Percentiles rank a stretch among this genome's conserved stretches.
phyloP scores from a whole-genome alignment of 2,797 vertebrate species.

The Intellagama lesueurii region DNA sequence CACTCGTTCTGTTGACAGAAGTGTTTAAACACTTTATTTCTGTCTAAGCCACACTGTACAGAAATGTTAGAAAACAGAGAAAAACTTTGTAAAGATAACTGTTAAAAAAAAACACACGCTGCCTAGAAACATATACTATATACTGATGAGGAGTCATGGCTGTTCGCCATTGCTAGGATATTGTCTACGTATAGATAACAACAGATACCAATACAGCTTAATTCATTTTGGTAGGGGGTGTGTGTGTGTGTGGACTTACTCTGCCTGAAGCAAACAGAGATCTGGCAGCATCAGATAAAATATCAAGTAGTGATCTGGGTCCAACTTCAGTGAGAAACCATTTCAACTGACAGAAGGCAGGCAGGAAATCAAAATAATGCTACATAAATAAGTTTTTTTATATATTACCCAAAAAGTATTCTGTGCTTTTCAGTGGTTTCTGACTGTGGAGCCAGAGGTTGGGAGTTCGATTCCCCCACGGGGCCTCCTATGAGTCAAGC shows the following conservation, averaged over 20 bases:
- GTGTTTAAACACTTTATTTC: background rate
- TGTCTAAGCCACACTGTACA: background rate
- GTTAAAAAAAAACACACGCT: rapidly evolving
- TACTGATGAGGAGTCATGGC: rapidly evolving
- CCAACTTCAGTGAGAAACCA: no score
- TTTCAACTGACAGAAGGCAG: no score
- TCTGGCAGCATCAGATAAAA: background rate
- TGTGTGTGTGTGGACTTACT: background rate
- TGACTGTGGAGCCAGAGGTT: no score
- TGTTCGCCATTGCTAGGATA: rapidly evolving
- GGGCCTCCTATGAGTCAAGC: no score
- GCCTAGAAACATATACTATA: background rate
- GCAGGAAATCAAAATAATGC: no score
- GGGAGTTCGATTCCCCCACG: no score
- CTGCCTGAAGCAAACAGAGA: background rate
- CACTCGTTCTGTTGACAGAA: rapidly evolving
- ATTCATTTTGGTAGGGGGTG: no score
- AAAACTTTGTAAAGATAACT: background rate
- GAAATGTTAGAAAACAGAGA: rapidly evolving
- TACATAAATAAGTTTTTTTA: no score
- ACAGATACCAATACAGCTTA: background rate
- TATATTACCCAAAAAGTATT: background rate
- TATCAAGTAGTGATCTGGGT: no score
- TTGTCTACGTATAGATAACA: rapidly evolving
- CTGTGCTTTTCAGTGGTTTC: no score